Conservation (phyloP, 2,888 invertebrate genomes). For the Boloria selene region DNA sequence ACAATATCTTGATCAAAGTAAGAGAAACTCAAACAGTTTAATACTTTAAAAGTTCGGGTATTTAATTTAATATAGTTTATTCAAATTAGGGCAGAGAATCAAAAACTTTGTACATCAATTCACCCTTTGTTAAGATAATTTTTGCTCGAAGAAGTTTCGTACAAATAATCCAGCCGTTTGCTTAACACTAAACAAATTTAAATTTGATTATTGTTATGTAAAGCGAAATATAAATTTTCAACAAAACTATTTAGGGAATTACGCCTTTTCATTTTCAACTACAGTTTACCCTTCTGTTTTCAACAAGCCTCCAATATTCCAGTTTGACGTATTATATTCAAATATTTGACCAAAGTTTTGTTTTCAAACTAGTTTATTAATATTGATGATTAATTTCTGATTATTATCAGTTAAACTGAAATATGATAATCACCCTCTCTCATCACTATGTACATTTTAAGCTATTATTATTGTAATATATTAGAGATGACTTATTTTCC, state of each 20-base stretch:
- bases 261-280: conserved; percentile 16
- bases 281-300: conserved; percentile 16
- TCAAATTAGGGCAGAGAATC: conserved; percentile 24
- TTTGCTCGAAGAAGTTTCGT: conserved; percentile 33
- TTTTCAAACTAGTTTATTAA: neutral
- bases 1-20: conserved; percentile 2
- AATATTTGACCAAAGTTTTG: neutral
- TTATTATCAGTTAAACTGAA: too few relatives aligned
- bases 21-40: conserved; percentile 13
- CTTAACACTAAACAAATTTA: conserved; percentile 32
- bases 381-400: too few relatives aligned
- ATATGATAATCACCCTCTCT: too few relatives aligned
- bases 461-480: too few relatives aligned
- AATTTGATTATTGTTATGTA: conserved; percentile 37
- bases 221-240: conserved; percentile 23
- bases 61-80: conserved; percentile 21
- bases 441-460: too few relatives aligned
- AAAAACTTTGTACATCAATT: conserved; percentile 33
- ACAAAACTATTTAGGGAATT: conserved; percentile 28
- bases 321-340: conserved; percentile 1
- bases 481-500: too few relatives aligned
- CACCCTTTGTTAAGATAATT: conserved; percentile 40
- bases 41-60: conserved; percentile 21
- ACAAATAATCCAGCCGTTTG: conserved; percentile 31
- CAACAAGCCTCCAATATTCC: neutral